Conservation (phyloP, 53 echinoderm and acorn worm genomes). For the Temnopleurus reevesii region DNA sequence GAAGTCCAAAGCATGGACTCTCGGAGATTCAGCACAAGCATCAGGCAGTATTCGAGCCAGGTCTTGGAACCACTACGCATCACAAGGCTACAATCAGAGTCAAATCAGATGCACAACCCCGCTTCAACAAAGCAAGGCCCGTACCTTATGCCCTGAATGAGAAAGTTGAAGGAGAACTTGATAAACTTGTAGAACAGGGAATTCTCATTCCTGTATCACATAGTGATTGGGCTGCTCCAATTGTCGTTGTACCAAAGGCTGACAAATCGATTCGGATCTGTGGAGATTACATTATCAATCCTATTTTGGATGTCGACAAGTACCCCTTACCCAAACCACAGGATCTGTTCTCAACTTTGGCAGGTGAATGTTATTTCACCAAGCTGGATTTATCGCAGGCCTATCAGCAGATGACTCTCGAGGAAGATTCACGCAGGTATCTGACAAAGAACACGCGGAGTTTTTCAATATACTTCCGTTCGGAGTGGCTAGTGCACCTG, state of each 20-base stretch:
- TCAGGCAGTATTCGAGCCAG: constrained; percentile 1
- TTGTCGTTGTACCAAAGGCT: constrained; percentile 37
- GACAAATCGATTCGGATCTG: constrained; percentile 40
- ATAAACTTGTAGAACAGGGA: neutral
- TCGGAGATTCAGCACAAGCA: neutral
- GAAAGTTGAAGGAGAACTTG: neutral
- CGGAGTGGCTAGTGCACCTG: constrained; percentile 50
- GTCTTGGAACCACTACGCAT: constrained; percentile 37
- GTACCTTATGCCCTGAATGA: constrained; percentile 15
- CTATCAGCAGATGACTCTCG: constrained; percentile 44
- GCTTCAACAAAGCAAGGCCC: constrained; percentile 32
- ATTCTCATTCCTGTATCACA: neutral
- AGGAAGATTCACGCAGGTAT: constrained; percentile 29
- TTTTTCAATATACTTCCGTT: constrained; percentile 57
- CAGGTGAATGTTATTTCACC: constrained; percentile 47
- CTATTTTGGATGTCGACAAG: constrained; percentile 38
- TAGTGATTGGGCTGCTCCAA: constrained; percentile 37
- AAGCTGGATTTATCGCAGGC: constrained; percentile 49
- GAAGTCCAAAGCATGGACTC: neutral
- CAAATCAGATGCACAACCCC: neutral
- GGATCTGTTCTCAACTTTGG: constrained; percentile 46
- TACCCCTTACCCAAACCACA: constrained; percentile 46
- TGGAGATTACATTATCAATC: constrained; percentile 62
- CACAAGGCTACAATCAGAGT: constrained; percentile 31
- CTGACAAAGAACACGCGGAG: constrained; percentile 56